These are phyloP conservation scores for Crambe crambe DNA, from an alignment of 37 sponge, comb jelly and placozoan species.

Conservation along the genomic window DNA sequence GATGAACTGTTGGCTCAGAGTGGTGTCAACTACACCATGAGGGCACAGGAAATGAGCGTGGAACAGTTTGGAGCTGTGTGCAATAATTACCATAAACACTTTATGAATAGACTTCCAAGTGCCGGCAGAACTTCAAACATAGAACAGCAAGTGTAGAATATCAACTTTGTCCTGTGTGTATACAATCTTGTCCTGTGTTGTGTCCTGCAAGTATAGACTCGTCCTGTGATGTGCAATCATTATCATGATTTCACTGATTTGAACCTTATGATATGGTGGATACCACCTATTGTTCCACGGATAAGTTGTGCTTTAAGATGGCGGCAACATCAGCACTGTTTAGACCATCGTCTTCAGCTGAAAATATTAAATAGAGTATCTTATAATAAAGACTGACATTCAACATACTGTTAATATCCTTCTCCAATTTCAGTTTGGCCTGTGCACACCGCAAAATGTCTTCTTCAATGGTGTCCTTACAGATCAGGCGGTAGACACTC, in stretches of 20 bases:
- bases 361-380: not conserved
- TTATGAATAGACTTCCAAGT: not conserved
- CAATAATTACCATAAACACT: not conserved
- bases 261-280: too few relatives aligned
- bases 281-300: too few relatives aligned
- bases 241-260: too few relatives aligned
- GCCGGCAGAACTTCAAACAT: too few relatives aligned
- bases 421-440: conserved; percentile 52
- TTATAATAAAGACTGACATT: too few relatives aligned
- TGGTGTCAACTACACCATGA: conserved; percentile 51
- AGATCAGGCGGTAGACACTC: conserved; percentile 31
- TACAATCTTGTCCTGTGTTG: too few relatives aligned
- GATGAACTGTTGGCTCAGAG: conserved; percentile 43
- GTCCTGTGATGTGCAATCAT: too few relatives aligned
- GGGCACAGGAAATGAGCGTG: conserved; percentile 74
- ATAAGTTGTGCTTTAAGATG: not conserved
- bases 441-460: conserved; percentile 41
- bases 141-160: too few relatives aligned
- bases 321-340: conserved; percentile 2
- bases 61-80: conserved; percentile 54
- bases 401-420: too few relatives aligned
- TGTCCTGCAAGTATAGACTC: too few relatives aligned
- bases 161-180: too few relatives aligned
- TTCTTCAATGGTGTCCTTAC: conserved; percentile 56
- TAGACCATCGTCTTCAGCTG: conserved; percentile 13